phyloP scores from a whole-genome alignment of 2,888 invertebrate species.

The Rhamphomyia laevipes region DNA sequence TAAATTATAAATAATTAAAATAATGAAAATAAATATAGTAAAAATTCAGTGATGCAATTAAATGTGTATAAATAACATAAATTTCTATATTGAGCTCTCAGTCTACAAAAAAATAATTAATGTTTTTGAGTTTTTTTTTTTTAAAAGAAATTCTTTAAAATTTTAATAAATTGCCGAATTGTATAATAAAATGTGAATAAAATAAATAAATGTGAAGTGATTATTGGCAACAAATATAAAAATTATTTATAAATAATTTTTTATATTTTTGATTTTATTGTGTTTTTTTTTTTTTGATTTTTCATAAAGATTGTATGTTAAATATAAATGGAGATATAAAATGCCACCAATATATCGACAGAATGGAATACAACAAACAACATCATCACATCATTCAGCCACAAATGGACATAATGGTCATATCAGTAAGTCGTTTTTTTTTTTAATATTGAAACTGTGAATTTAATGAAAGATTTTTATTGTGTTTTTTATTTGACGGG shows the following conservation, averaged over 20 bases:
- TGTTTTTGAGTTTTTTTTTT: no score
- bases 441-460: background rate
- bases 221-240: background rate
- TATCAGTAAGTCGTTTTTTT: constrained; percentile 9
- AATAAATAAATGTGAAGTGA: no score
- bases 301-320: background rate
- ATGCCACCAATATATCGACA: constrained; percentile 12
- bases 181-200: no score
- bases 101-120: no score
- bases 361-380: constrained; percentile 12
- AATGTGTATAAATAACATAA: no score
- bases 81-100: no score
- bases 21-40: no score
- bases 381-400: background rate
- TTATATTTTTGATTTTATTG: background rate
- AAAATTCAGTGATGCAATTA: no score
- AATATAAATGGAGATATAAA: constrained; percentile 1
- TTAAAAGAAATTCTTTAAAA: no score
- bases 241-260: background rate
- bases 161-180: no score
- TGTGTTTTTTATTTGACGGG: background rate
- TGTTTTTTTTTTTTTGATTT: background rate
- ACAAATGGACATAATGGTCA: constrained; percentile 8
- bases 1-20: no score
- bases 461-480: background rate